Percentiles rank a stretch among this genome's conserved stretches.
phyloP scores from a whole-genome alignment of 1,140 invertebrate genomes.

The Ruditapes philippinarum region DNA sequence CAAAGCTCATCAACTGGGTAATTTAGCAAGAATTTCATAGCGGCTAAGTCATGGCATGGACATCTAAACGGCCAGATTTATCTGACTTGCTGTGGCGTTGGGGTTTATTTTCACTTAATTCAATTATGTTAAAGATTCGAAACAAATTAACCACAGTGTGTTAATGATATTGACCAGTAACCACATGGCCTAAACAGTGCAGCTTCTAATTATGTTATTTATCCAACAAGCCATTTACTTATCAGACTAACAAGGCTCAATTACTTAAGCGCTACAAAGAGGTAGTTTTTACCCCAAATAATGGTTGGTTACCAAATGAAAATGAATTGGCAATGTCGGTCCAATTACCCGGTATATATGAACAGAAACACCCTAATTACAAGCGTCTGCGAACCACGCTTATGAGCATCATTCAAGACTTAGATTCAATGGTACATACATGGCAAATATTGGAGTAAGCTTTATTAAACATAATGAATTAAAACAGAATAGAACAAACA shows the following conservation, averaged over 20 bases:
- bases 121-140: constrained; percentile 56
- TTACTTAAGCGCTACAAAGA: constrained; percentile 34
- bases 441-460: no score
- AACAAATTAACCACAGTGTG: constrained; percentile 54
- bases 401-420: no score
- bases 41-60: constrained; percentile 16
- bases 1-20: constrained; percentile 46
- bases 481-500: no score
- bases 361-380: not conserved
- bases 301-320: constrained; percentile 28
- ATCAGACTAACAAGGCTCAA: constrained; percentile 35
- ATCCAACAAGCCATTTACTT: not conserved
- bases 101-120: constrained; percentile 58
- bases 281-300: not conserved
- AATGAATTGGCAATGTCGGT: not conserved
- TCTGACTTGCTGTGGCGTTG: constrained; percentile 16
- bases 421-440: no score
- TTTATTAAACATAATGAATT: no score
- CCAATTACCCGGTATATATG: not conserved
- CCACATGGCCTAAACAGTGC: constrained; percentile 31
- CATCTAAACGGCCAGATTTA: constrained; percentile 28
- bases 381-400: not conserved
- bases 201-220: constrained; percentile 15
- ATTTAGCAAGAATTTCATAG: constrained; percentile 61
- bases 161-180: constrained; percentile 49